Base-by-base conservation (phyloP, 2,113 vertebrate genomes). In the Gallinago jamesoni region DNA sequence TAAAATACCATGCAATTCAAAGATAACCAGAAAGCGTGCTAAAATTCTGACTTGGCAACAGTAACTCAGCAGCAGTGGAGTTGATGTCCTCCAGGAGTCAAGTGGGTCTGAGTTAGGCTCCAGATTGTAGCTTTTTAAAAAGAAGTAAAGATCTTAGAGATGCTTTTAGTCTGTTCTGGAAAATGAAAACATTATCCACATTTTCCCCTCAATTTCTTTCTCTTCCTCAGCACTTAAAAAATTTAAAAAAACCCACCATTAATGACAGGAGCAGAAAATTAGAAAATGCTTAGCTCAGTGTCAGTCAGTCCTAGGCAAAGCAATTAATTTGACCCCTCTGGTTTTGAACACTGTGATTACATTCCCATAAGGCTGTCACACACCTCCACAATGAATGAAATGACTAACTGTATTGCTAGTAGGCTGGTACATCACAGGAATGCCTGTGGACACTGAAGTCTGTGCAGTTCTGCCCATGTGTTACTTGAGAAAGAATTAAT, bases 231-330 rank as follows among this genome's bases (percentile, higher is more conserved):
- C 18, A 60, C 12, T 68, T 72, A 55, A 50, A 67, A 28, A 48
- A 23, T 6, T 12, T 4, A 2, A 39, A 45, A 55, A 63, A 10
- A 0, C 1, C 7, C 12, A 12, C 16, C 22, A 28, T 56, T 43
- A 55, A 62, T 3, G 13, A 56, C 24, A 52, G 0, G 2, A 89
- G 30, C 9, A 66, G 55, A 91, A 90, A 70, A 55, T 67, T 8
- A 55, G 66, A 31, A 91, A 87, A 87, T 53, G 30, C 19, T 76
- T 82, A 82, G 5, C 6, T 67, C 6, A 8, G 8, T 95, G 47
- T 27, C n/a, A 25, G 7, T 78, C 39, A 56, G 22, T 60, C 48
- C 21, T 48, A 43, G 43, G 23, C n/a, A 77, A 88, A 74, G 12
- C 52, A 80, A 23, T 73, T 48, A 59, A 43, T 84, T 80, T 90